Percentiles rank a stretch among this genome's conserved stretches.
Evolutionary conservation across 2,888 invertebrate species (phyloP).

Genomic region (Megaustenia siamemsis): DNA sequence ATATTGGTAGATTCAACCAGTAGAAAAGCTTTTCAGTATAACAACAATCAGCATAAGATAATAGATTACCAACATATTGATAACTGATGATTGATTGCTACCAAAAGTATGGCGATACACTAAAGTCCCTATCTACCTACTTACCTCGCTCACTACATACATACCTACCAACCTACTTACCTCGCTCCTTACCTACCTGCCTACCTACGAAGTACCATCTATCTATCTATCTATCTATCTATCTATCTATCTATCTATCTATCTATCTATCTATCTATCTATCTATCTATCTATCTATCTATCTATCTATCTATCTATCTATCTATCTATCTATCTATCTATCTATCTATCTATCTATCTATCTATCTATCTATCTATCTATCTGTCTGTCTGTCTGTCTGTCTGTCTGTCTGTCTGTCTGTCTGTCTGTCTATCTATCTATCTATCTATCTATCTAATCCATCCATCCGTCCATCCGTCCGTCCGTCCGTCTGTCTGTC

Average conservation of each 20-base stretch:
- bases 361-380: conserved; percentile 11
- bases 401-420: neutral
- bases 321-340: conserved; percentile 24
- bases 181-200: neutral
- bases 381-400: neutral
- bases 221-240: neutral
- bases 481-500: too few relatives aligned
- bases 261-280: neutral
- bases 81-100: too few relatives aligned
- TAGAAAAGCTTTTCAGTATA: too few relatives aligned
- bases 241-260: conserved; percentile 3
- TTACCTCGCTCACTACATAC: neutral
- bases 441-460: too few relatives aligned
- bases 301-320: neutral
- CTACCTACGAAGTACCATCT: neutral
- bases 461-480: too few relatives aligned
- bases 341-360: conserved; percentile 22
- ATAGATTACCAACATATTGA: too few relatives aligned
- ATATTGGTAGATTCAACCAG: too few relatives aligned
- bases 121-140: neutral
- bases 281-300: neutral
- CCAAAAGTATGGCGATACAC: too few relatives aligned
- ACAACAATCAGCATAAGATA: too few relatives aligned
- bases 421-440: conserved; percentile 17
- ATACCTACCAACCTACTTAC: too few relatives aligned